These are phyloP conservation scores for Ptilodon capucinus DNA, from an alignment of 2,888 invertebrate species.

Conservation along the genomic window DNA sequence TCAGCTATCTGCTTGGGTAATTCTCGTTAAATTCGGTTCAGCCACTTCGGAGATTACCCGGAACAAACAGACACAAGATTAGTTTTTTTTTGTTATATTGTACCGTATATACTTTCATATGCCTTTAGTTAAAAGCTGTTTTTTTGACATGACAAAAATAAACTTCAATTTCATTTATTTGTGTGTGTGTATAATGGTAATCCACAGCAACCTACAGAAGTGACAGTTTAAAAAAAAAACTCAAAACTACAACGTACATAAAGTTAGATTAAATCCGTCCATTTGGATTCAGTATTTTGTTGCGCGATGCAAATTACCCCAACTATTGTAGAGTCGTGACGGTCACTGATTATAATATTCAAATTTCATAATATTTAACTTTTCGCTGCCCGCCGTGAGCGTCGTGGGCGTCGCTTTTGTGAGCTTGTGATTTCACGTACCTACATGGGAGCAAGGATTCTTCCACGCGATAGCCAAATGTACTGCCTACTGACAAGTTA, in stretches of 20 bases:
- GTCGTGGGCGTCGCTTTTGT: slow-evolving; percentile 29
- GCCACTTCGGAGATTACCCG: no score
- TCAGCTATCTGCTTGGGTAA: no score
- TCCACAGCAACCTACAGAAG: background rate
- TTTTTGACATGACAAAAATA: no score
- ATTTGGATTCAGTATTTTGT: slow-evolving; percentile 35
- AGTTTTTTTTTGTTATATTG: no score
- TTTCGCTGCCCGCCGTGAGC: slow-evolving; percentile 16
- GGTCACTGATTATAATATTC: slow-evolving; percentile 42
- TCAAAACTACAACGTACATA: slow-evolving; percentile 12
- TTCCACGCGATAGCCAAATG: background rate
- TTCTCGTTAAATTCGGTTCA: no score
- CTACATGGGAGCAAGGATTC: background rate
- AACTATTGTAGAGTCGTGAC: slow-evolving; percentile 33
- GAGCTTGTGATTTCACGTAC: background rate
- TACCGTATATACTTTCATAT: no score
- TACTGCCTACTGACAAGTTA: no score
- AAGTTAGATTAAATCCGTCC: slow-evolving; percentile 23
- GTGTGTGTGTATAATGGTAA: no score
- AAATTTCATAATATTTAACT: slow-evolving; percentile 37
- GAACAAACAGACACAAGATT: no score
- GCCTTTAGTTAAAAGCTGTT: no score
- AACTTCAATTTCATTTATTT: no score
- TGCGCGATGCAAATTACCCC: slow-evolving; percentile 36
- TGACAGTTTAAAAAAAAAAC: slow-evolving; percentile 5